Percentiles rank a stretch among this genome's conserved stretches.
phyloP scores from a whole-genome alignment of 2,888 invertebrate species.

The Cosmia trapezina region DNA sequence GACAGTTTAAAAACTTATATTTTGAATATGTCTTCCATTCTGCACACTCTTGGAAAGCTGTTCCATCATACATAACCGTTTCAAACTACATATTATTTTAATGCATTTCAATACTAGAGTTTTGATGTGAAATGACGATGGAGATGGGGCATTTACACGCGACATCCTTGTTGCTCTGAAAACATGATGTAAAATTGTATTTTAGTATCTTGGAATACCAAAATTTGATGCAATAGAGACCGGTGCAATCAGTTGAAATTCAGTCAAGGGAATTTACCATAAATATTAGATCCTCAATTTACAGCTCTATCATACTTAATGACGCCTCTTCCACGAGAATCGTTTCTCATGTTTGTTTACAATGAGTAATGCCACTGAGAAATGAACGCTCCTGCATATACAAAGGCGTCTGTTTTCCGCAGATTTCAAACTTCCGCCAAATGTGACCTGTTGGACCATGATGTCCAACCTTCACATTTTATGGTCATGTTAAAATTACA shows the following conservation, averaged over 20 bases:
- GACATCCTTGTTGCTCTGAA: conserved; percentile 35
- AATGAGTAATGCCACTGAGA: conserved; percentile 44
- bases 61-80: conserved; percentile 18
- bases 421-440: conserved; percentile 71
- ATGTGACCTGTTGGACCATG: conserved; percentile 66
- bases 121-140: conserved; percentile 19
- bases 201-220: conserved; percentile 14
- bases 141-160: conserved; percentile 13
- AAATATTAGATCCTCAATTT: conserved; percentile 13
- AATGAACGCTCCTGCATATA: conserved; percentile 23
- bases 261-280: conserved; percentile 5
- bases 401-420: conserved; percentile 45
- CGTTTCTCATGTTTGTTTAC: conserved; percentile 36
- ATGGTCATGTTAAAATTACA: conserved; percentile 69
- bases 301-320: conserved; percentile 19
- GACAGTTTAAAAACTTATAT: too few species aligned
- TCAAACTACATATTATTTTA: conserved; percentile 25
- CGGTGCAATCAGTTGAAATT: conserved; percentile 35
- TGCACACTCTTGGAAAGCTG: conserved; percentile 11
- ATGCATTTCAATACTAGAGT: not conserved
- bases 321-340: conserved; percentile 23
- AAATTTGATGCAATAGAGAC: conserved; percentile 21
- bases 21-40: conserved; percentile 30
- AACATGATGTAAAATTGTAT: conserved; percentile 32
- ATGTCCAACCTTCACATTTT: conserved; percentile 71